Base-by-base conservation (phyloP, 2,888 invertebrate genomes). In the Pyrrhia umbra region DNA sequence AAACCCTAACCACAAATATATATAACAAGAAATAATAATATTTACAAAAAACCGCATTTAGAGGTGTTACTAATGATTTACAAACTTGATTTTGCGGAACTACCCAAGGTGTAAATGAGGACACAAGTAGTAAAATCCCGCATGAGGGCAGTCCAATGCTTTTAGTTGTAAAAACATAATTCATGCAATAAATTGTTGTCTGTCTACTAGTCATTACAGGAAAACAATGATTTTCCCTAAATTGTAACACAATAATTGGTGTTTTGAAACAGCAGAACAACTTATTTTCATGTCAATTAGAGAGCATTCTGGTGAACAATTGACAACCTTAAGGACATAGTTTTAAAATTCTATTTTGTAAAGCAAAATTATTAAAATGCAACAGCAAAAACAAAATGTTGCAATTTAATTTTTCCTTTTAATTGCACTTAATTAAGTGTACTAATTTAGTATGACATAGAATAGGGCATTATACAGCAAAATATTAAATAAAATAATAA, bases 71-170 rank as follows among this genome's bases (percentile, higher is more conserved):
- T 18, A 23, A 52, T 27, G n/a, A 45, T 50, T 67, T 39, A 34
- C 45, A 51, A 74, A 57, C 6, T 2, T n/a, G 18, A 16, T 18
- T 46, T 39, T 47, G 34, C 3, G 27, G 56, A 54, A 60, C 39
- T 39, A 27, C 58, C 50, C 66, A 56, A 55, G 54, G 43, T 49
- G 51, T 50, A 25, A 39, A 47, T 61, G 55, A 75, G 76, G 79
- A 68, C 50, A 57, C 16, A 39, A 43, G 34, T 30, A 42, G 73
- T 70, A 63, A 76, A 75, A 68, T 64, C 60, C 64, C 64, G 13
- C 60, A 76, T 65, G 63, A 76, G 62, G 73, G 63, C 68, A 72
- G 68, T 68, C 64, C 64, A 67, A 69, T 27, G 37, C n/a, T 59
- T 59, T 59, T 40, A 49, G 49, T 65, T 58, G 30, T 51, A 40